Base-by-base conservation (phyloP, 2,888 invertebrate species). In the Danaus chrysippus region DNA sequence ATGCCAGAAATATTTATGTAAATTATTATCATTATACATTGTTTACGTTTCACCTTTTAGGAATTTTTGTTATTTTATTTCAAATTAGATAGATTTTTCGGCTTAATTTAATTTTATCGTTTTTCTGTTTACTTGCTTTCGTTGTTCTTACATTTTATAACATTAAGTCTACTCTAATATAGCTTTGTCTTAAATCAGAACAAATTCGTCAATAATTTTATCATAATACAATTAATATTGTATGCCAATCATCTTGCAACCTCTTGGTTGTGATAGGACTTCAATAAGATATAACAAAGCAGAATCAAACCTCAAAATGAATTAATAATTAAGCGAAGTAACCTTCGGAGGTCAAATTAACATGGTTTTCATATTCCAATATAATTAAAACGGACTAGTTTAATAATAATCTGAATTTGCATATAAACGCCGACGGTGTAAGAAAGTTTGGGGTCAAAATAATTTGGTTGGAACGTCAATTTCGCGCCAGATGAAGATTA, bases 401-500 rank as follows among this genome's bases (percentile, higher is more conserved):
- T 49, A 46, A 46, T 46, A n/a, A 46, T 49, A 49, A 49, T 49
- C 49, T 17, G 10, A 17, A 49, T 49, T 49, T 49, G 49, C 49
- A 49, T 49, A 49, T 49, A 49, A 49, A 49, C 49, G 49, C 10
- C 17, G 10, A 17, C 17, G 49, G 17, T 46, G 10, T 19, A 49
- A 19, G 54, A 59, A 19, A 12, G 1, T 57, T 54, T 46, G 11
- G 54, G 23, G 44, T 58, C 13, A n/a, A 41, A 46, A 57, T 59
- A 58, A 59, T 62, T 55, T 62, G 41, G 54, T 46, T 55, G 23
- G 41, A 43, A 23, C 44, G 41, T 55, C 54, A 34, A 46, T 49
- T 49, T 49, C 13, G 54, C 54, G 17, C 17, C 46, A 44, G 59
- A 54, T 59, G 10, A 49, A n/a, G 41, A 23, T 55, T 49, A 17